Conservation (phyloP, 2,797 vertebrate species). For the Avahi laniger region DNA sequence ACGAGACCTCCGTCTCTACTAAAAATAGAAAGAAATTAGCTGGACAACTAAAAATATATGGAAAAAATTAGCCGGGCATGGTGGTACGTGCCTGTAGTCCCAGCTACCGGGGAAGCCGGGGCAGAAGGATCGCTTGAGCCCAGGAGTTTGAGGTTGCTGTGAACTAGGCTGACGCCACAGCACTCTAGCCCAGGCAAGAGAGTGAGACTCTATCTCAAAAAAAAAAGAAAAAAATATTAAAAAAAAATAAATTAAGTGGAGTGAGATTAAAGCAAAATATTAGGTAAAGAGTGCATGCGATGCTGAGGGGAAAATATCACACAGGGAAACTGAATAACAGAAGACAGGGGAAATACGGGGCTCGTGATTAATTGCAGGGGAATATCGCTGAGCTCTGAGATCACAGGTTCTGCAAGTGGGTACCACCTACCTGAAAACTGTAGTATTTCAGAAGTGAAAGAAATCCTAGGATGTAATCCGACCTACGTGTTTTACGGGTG, state of each 20-base stretch:
- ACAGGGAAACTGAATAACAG: not conserved
- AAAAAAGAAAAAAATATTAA: too few relatives aligned
- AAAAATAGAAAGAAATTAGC: too few relatives aligned
- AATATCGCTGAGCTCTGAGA: not conserved
- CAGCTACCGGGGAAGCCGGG: too few relatives aligned
- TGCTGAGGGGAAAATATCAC: not conserved
- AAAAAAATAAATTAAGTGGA: not conserved
- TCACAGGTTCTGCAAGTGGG: not conserved
- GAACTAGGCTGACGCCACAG: too few relatives aligned
- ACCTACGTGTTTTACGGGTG: conserved; percentile 6
- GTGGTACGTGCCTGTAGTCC: too few relatives aligned
- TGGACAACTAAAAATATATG: too few relatives aligned
- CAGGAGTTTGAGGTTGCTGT: too few relatives aligned
- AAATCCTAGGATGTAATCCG: not conserved
- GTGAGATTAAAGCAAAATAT: not conserved
- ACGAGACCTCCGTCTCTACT: too few relatives aligned
- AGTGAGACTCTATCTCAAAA: too few relatives aligned
- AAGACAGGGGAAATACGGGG: fast-evolving
- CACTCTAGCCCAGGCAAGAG: too few relatives aligned
- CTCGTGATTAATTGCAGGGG: not conserved
- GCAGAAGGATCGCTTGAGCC: too few relatives aligned
- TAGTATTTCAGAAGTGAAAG: not conserved
- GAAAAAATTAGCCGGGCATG: too few relatives aligned
- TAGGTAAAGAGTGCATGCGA: not conserved
- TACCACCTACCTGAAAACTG: not conserved